Conservation (phyloP, 2,113 vertebrate species). For the Panthera tigris region DNA sequence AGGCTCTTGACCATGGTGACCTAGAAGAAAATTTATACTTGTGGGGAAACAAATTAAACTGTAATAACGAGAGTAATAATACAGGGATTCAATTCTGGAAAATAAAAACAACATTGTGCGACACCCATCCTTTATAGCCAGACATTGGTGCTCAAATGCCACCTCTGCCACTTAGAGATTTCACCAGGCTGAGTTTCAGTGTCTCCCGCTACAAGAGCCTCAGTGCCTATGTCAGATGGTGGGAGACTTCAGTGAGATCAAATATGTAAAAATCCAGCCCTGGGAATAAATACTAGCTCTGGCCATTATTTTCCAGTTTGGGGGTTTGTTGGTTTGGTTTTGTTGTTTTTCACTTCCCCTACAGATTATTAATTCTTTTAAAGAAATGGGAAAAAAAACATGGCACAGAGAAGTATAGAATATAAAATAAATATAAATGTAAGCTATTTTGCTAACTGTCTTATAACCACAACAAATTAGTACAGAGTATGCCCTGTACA, state of each 20-base stretch:
- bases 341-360: neutral
- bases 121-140: neutral
- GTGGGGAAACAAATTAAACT: neutral
- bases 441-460: neutral
- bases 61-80: neutral
- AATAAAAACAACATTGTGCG: neutral
- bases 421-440: neutral
- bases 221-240: neutral
- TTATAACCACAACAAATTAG: neutral
- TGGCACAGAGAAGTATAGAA: neutral
- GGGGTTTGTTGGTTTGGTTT: neutral
- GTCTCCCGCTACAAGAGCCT: neutral
- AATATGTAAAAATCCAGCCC: neutral
- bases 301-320: neutral
- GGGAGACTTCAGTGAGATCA: neutral
- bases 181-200: neutral
- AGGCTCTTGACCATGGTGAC: neutral
- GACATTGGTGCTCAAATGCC: neutral
- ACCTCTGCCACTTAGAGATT: neutral
- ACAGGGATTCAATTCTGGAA: neutral
- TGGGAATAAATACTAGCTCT: neutral
- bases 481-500: neutral
- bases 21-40: neutral
- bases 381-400: neutral
- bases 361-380: neutral